Base-by-base conservation (phyloP, 2,797 vertebrate species). In the Xenops minutus region DNA sequence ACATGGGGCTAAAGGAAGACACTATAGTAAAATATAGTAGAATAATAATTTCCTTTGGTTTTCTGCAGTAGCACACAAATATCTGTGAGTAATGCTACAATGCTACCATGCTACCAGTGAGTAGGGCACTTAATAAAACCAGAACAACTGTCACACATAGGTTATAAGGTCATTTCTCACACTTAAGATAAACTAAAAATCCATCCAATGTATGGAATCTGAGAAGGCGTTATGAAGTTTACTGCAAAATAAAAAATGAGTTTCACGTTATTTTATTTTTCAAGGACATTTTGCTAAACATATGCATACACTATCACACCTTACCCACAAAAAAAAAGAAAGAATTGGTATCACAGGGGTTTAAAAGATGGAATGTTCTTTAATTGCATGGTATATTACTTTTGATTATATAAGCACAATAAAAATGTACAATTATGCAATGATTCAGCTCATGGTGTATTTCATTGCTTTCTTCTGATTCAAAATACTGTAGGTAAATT, bases 121-220 rank as follows among this genome's bases (percentile, higher is more conserved):
- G 74, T 91, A 98, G 87, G 91, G 93, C 93, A 97, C 96, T 98
- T 98, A 97, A 98, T 98, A 98, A 98, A 98, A 96, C 67, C 92
- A 87, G 96, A 97, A 95, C 96, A 97, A 97, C 97, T 97, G 98
- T 97, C 98, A 98, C 88, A 96, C 56, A 54, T 66, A 85, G 97
- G 98, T 98, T 98, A 98, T 94, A 97, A 98, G 97, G 98, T 98
- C 96, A 96, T 98, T 98, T 97, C 97, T 98, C 97, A 97, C 89
- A 96, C 36, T 22, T 79, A 97, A 97, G 96, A 97, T 97, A 98
- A 98, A 97, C 95, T 96, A 93, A 93, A 97, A 98, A 97, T 96
- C 96, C 67, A 96, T 97, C 73, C 79, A 64, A 94, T 95, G 92
- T 75, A 97, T 93, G 85, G 79, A 96, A 96, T 96, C 93, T 95